A percentile compares a stretch with the other conserved stretches of the same genome.
These are phyloP conservation scores for Thrips palmi DNA, from an alignment of 1,140 invertebrate species.

Conservation along the genomic window DNA sequence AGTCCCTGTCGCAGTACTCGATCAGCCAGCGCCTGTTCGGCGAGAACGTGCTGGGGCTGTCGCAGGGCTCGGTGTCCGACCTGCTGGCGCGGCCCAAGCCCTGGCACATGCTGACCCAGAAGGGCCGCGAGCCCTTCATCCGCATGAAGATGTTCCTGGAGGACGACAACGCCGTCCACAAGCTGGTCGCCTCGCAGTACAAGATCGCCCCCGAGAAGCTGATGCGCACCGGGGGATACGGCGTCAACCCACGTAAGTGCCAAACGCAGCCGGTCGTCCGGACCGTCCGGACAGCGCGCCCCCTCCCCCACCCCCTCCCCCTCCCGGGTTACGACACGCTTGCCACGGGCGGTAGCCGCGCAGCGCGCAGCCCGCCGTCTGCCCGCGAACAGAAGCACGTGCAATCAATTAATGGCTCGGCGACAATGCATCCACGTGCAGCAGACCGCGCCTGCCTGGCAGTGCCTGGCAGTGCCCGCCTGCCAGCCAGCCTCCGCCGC, in stretches of 20 bases:
- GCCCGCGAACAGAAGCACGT: no score
- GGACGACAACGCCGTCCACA: slow-evolving; percentile 92
- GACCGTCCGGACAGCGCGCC: no score
- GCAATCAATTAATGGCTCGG: no score
- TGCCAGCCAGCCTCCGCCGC: no score
- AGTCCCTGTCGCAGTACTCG: slow-evolving; percentile 93
- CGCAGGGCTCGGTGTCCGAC: slow-evolving; percentile 90
- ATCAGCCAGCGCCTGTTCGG: slow-evolving; percentile 97
- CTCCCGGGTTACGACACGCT: no score
- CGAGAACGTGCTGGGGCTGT: slow-evolving; percentile 89
- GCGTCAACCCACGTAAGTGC: slow-evolving; percentile 58
- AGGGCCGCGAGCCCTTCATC: slow-evolving; percentile 92
- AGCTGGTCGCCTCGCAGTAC: slow-evolving; percentile 90
- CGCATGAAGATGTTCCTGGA: slow-evolving; percentile 97
- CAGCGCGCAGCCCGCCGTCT: no score
- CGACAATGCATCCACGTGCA: no score
- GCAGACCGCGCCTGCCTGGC: no score
- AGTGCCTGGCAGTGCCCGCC: no score
- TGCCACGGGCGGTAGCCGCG: no score
- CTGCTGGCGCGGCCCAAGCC: slow-evolving; percentile 85
- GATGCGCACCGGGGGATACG: slow-evolving; percentile 85
- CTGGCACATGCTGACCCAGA: slow-evolving; percentile 88
- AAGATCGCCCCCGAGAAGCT: slow-evolving; percentile 93
- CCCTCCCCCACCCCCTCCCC: no score
- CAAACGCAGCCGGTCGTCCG: no score